Evolutionary conservation across 2,888 invertebrate species (phyloP).

Genomic region (Nephrotoma guestfalica): DNA sequence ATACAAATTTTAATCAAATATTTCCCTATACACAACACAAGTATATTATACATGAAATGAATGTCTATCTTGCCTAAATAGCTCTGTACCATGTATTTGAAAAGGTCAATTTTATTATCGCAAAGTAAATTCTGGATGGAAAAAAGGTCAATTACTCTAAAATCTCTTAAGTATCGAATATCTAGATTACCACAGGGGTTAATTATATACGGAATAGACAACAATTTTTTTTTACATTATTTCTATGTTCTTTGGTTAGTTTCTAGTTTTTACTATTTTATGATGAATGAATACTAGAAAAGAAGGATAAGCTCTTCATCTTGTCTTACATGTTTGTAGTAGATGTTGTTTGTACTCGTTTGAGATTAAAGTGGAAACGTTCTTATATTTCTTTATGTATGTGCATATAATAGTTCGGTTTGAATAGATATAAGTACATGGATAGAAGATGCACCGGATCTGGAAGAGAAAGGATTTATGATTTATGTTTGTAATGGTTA

Average conservation of each 20-base stretch:
- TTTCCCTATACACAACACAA: neutral
- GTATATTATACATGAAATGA: neutral
- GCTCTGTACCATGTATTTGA: neutral
- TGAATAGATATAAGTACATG: too few species aligned
- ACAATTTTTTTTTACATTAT: neutral
- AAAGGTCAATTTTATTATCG: neutral
- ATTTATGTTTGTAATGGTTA: too few species aligned
- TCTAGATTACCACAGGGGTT: neutral
- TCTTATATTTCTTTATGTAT: too few species aligned
- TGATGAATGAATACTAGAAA: neutral
- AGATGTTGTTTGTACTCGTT: too few species aligned
- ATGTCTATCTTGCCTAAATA: neutral
- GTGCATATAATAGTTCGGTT: too few species aligned
- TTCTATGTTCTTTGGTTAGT: neutral
- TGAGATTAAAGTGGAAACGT: too few species aligned
- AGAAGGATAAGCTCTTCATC: neutral
- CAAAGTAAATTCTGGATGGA: neutral
- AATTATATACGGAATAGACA: neutral
- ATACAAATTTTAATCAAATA: neutral
- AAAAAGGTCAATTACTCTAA: neutral
- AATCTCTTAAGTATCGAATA: neutral
- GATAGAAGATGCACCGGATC: too few species aligned
- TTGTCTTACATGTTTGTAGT: too few species aligned
- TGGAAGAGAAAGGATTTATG: too few species aligned
- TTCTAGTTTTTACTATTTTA: neutral